Percentiles rank a stretch among this genome's conserved stretches.
These are phyloP conservation scores for Drosophila stalkeri DNA, from an alignment of 2,888 invertebrate genomes.

Conservation along the genomic window DNA sequence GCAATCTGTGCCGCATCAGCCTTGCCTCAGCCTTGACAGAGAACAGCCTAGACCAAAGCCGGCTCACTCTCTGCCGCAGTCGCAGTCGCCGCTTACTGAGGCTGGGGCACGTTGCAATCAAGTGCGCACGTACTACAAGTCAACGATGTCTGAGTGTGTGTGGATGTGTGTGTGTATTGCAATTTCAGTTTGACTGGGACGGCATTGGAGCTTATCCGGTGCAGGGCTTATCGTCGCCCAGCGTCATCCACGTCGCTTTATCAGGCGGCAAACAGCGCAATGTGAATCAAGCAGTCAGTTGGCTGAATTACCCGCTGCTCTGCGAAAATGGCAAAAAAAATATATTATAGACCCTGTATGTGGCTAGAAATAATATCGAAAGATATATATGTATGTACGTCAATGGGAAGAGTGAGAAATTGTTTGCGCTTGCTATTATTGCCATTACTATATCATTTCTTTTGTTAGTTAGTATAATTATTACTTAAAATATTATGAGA, in stretches of 20 bases:
- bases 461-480: neutral
- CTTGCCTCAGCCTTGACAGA: conserved; percentile 43
- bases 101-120: conserved; percentile 49
- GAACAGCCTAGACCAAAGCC: conserved; percentile 23
- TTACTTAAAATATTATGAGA: neutral
- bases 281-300: conserved; percentile 45
- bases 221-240: conserved; percentile 48
- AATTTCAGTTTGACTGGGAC: conserved; percentile 18
- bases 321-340: conserved; percentile 5
- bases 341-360: neutral
- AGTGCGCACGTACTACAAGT: conserved; percentile 49
- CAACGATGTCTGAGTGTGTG: neutral
- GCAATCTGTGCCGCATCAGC: conserved; percentile 44
- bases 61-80: neutral
- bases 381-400: neutral
- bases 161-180: conserved; percentile 16
- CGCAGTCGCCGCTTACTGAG: conserved; percentile 1
- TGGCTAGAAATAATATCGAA: neutral
- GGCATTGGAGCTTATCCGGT: conserved; percentile 49
- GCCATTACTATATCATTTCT: neutral
- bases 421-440: neutral
- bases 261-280: conserved; percentile 30
- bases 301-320: conserved; percentile 13
- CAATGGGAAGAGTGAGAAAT: neutral
- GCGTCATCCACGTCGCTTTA: conserved; percentile 49